These are phyloP conservation scores for Pyralis farinalis DNA, from an alignment of 2,888 invertebrate species.

Conservation along the genomic window DNA sequence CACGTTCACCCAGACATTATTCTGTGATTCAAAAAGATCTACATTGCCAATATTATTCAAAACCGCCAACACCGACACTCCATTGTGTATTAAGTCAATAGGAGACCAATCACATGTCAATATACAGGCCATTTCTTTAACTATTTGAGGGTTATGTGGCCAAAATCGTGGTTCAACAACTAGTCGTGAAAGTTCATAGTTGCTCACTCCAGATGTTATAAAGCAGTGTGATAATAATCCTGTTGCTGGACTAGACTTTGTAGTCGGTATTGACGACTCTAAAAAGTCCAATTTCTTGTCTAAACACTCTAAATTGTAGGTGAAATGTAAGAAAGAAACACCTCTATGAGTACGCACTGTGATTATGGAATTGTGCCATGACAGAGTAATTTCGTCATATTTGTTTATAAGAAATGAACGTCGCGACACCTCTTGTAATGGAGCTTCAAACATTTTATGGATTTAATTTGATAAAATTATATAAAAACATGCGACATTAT, in stretches of 20 bases:
- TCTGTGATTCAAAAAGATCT: constrained; percentile 35
- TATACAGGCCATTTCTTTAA: constrained; percentile 44
- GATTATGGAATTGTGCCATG: constrained; percentile 47
- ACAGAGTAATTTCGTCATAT: constrained; percentile 38
- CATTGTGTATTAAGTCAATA: constrained; percentile 30
- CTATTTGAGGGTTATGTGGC: constrained; percentile 51
- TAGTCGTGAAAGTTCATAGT: constrained; percentile 53
- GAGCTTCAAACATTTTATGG: constrained; percentile 21
- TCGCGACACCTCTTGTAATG: constrained; percentile 47
- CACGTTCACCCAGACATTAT: constrained; percentile 35
- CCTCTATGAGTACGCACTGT: constrained; percentile 49
- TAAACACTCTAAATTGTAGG: constrained; percentile 44
- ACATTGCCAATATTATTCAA: constrained; percentile 61
- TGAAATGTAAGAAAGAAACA: constrained; percentile 44
- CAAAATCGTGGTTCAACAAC: constrained; percentile 53
- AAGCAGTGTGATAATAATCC: constrained; percentile 37
- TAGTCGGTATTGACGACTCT: constrained; percentile 37
- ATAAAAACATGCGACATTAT: no score
- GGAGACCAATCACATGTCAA: constrained; percentile 54
- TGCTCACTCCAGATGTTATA: constrained; percentile 35
- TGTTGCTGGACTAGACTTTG: constrained; percentile 44
- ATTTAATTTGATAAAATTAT: no score
- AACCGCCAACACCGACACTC: constrained; percentile 42
- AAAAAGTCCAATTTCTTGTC: constrained; percentile 50
- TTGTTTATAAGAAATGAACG: constrained; percentile 38